Base-by-base conservation (phyloP, 2,797 vertebrate species). In the Muscicapa striata region DNA sequence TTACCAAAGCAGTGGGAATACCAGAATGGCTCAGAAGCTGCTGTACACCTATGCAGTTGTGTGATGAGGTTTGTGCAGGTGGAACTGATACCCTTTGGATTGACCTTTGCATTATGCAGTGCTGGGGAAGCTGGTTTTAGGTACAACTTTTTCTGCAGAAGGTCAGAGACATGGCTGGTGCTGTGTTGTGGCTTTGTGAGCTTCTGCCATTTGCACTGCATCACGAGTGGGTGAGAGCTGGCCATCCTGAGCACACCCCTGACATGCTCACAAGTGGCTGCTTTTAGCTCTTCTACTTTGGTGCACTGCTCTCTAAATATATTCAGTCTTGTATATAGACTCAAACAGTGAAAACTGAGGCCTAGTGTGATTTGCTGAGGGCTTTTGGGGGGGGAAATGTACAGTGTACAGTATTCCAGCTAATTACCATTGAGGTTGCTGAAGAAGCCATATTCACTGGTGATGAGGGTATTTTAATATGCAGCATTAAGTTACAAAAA, bases 1-100 rank as follows among this genome's bases (percentile, higher is more conserved):
- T 87, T 98, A 99, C 94, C 98, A 98, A 95, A 97, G 97, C 92
- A 98, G 98, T 27, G 98, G 98, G 57, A 99, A 99, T 77, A 95
- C 45, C 7, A 97, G 97, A 68, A 98, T 99, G 98, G 98, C 98
- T 36, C 98, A 94, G 7, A 97, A 97, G 75, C 94, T 98, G 49
- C 68, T 99, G 55, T 98, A 98, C 29, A 98, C 98, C 4, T 97
- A 98, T 11, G 98, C 96, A 48, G 96, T 90, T 72, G 84, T 99
- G 27, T 99, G 93, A 97, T 4, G n/a, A 90, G n/a, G 57, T 70
- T 70, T 88, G 87, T 46, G 61, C 68, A 63, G 40, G 16, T 32
- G 48, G 26, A 57, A 21, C 2, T 9, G 34, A 13, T 62, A 3
- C 12, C 59, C 30, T 64, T 48, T 61, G 74, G 13, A 17, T 46